These are phyloP conservation scores for Ictidomys tridecemlineatus DNA, from an alignment of 2,113 vertebrate genomes.

Conservation along the genomic window DNA sequence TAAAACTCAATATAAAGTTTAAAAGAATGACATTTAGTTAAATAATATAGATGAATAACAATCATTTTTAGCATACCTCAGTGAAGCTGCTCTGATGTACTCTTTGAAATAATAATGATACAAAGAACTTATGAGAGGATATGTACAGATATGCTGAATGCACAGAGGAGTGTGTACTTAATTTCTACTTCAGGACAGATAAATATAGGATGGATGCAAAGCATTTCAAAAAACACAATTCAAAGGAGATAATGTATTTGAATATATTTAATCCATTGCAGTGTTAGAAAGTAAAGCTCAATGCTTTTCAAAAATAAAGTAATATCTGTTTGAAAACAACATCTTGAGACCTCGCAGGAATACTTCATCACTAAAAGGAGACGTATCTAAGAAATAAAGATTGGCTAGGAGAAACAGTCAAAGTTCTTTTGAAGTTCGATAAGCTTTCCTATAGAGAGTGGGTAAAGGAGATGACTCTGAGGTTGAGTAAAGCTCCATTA, in stretches of 20 bases:
- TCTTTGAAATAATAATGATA: conserved; percentile 66
- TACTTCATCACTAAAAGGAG: conserved; percentile 20
- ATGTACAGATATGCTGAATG: conserved; percentile 49
- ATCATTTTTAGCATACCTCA: conserved; percentile 54
- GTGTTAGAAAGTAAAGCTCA: conserved; percentile 55
- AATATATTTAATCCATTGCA: conserved; percentile 59
- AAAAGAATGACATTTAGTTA: conserved; percentile 48
- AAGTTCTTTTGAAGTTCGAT: conserved; percentile 37
- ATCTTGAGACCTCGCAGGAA: background rate
- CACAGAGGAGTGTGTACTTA: conserved; percentile 16
- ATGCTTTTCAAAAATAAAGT: conserved; percentile 43
- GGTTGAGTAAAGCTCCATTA: conserved; percentile 32
- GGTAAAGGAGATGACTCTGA: background rate
- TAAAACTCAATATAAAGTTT: conserved; percentile 63
- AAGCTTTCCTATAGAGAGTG: background rate
- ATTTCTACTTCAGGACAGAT: conserved; percentile 66
- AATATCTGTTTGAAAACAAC: conserved; percentile 64
- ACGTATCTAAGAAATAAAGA: conserved; percentile 48
- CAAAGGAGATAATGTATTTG: conserved; percentile 68
- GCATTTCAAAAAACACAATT: conserved; percentile 66
- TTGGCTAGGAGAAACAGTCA: background rate
- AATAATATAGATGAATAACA: conserved; percentile 51
- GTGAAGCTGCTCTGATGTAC: background rate
- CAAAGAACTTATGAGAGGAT: conserved; percentile 16
- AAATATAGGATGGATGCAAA: conserved; percentile 52